phyloP scores from a whole-genome alignment of 92 coral and sea anemone genomes.

The Heliopora coerulea region DNA sequence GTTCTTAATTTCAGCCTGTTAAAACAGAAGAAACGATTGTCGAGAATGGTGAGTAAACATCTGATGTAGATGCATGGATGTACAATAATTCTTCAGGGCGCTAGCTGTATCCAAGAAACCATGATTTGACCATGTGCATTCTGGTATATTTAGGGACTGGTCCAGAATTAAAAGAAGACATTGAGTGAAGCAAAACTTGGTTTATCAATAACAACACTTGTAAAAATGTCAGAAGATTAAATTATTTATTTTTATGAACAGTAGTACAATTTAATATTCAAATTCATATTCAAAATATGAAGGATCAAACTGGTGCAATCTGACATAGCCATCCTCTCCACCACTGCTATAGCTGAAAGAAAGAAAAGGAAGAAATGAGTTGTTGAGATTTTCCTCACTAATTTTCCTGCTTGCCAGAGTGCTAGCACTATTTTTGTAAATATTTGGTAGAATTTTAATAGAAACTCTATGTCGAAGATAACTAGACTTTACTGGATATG shows the following conservation, averaged over 20 bases:
- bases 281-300: slow-evolving; percentile 90
- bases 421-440: too few relatives aligned
- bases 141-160: too few relatives aligned
- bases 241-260: slow-evolving; percentile 21
- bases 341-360: slow-evolving; percentile 95
- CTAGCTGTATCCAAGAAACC: too few relatives aligned
- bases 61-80: too few relatives aligned
- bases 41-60: slow-evolving; percentile 22
- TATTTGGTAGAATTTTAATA: too few relatives aligned
- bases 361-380: too few relatives aligned
- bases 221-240: neutral
- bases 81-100: too few relatives aligned
- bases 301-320: slow-evolving; percentile 90
- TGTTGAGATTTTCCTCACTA: too few relatives aligned
- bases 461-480: too few relatives aligned
- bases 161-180: neutral
- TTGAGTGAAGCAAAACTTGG: neutral
- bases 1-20: neutral
- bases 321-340: slow-evolving; percentile 96
- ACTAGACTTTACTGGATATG: too few relatives aligned
- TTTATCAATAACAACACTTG: slow-evolving; percentile 6
- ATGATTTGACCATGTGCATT: too few relatives aligned
- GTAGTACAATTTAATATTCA: slow-evolving; percentile 62
- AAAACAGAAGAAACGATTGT: slow-evolving; percentile 23
- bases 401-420: too few relatives aligned